Evolutionary conservation across 2,113 vertebrate genomes (phyloP), one percentile per base, ranked within the genome.

Genomic region (Corapipo altera): DNA sequence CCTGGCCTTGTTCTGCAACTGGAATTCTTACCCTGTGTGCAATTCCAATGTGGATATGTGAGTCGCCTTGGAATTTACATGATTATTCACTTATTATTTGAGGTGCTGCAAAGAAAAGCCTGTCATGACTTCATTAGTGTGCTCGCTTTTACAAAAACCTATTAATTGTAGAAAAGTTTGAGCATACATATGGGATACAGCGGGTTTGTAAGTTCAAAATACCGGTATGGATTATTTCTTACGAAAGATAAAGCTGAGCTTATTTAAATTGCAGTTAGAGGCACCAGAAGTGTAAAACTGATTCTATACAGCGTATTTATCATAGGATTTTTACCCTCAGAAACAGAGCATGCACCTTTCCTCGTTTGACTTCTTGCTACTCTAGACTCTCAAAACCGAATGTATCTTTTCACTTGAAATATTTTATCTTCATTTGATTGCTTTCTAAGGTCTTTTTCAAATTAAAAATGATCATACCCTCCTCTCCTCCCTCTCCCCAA

Each of bases 401-500:
- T 41, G 5, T 7, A 21, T 57, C 27, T 59, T 78, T 26, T 77
- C 55, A 48, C 15, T 55, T 72, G 2, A 78, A 66, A 49, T 71
- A 37, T n/a, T 82, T 12, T 32, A 16, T 33, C 11, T 88, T 49
- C 5, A 64, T 59, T 49, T 48, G 5, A 8, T 83, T 76, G n/a
- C 37, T 58, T 72, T 37, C 15, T 52, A 21, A 58, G 26, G 22
- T 73, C 41, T 76, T 76, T 76, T 57, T 66, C 6, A 65, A 80
- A 67, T 43, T 9, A 72, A 24, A 13, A 81, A 19, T 51, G 51
- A 27, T 7, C 28, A 14, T 52, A 22, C 13, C 8, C 0, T 1
- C 30, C 30, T 33, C 10, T 5, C 2, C 3, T 9, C n/a, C 13
- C 12, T 1, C 1, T 15, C 4, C 6, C 12, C 4, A 7, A 16